Conservation (phyloP, 2,797 vertebrate genomes). For the Megalops cyprinoides region DNA sequence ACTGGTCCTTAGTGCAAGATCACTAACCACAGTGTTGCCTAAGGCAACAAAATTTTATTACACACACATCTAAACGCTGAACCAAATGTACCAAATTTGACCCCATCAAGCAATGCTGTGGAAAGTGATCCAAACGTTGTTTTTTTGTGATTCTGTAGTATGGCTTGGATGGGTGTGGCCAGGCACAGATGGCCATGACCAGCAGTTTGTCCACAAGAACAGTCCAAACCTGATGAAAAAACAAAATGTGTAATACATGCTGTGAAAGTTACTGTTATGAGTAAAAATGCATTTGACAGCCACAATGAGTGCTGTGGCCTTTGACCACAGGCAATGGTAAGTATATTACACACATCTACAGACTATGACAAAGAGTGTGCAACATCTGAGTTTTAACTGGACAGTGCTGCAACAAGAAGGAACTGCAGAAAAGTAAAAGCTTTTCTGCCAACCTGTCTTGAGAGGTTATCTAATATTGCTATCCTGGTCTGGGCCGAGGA, state of each 20-base stretch:
- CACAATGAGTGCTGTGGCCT: too few relatives aligned
- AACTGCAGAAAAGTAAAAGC: neutral
- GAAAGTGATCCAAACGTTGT: neutral
- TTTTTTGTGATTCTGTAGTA: neutral
- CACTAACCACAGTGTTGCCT: neutral
- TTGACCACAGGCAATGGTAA: too few relatives aligned
- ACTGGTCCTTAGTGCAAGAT: too few relatives aligned
- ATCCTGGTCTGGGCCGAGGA: slow-evolving; percentile 13
- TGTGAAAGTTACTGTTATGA: neutral
- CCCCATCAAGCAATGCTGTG: neutral
- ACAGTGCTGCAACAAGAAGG: neutral
- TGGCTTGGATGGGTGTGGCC: neutral
- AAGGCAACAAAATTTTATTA: neutral
- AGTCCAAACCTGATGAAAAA: neutral
- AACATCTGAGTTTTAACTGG: too few relatives aligned
- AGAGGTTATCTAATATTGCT: slow-evolving; percentile 12
- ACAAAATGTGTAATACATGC: neutral
- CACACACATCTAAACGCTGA: neutral
- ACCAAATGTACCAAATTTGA: neutral
- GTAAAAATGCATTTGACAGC: neutral
- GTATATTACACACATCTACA: too few relatives aligned
- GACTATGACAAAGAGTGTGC: too few relatives aligned
- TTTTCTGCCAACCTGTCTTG: neutral
- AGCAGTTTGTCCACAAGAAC: neutral
- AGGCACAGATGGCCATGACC: too few relatives aligned